Conservation (phyloP, 2,888 invertebrate species). For the Tridacna crocea region DNA sequence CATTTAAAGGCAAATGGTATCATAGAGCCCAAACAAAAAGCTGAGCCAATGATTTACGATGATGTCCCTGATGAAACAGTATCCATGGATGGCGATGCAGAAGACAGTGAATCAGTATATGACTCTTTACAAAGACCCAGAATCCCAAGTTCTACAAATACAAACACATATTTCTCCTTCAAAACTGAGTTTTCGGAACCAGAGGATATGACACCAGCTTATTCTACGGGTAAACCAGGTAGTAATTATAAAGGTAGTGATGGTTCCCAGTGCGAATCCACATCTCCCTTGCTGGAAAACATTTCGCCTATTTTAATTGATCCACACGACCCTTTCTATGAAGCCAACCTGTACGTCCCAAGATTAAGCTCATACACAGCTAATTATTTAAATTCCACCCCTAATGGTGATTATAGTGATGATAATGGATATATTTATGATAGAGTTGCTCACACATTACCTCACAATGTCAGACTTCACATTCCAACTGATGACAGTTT, state of each 20-base stretch:
- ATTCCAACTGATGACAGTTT: constrained; percentile 37
- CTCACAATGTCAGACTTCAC: constrained; percentile 49
- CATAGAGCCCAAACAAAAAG: constrained; percentile 61
- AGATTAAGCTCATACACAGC: constrained; percentile 43
- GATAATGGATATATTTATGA: constrained; percentile 35
- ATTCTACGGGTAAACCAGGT: constrained; percentile 62
- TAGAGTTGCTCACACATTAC: constrained; percentile 39
- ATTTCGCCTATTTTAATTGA: constrained; percentile 71
- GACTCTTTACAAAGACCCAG: constrained; percentile 58
- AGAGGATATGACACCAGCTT: constrained; percentile 71
- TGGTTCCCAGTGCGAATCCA: constrained; percentile 77
- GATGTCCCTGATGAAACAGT: constrained; percentile 51
- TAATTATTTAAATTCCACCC: constrained; percentile 40
- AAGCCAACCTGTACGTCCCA: constrained; percentile 58
- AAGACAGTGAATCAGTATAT: constrained; percentile 55
- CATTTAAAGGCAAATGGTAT: constrained; percentile 75
- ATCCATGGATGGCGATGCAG: constrained; percentile 52
- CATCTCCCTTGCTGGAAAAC: constrained; percentile 75
- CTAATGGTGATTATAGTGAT: constrained; percentile 33
- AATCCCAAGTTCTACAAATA: constrained; percentile 59
- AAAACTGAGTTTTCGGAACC: constrained; percentile 76
- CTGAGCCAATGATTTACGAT: constrained; percentile 57
- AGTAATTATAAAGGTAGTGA: constrained; percentile 66
- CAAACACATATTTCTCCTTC: constrained; percentile 80
- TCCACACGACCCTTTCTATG: constrained; percentile 65